Evolutionary conservation across 37 sponge, comb jelly and placozoan genomes (phyloP).

Genomic region (Haliclona indistincta): DNA sequence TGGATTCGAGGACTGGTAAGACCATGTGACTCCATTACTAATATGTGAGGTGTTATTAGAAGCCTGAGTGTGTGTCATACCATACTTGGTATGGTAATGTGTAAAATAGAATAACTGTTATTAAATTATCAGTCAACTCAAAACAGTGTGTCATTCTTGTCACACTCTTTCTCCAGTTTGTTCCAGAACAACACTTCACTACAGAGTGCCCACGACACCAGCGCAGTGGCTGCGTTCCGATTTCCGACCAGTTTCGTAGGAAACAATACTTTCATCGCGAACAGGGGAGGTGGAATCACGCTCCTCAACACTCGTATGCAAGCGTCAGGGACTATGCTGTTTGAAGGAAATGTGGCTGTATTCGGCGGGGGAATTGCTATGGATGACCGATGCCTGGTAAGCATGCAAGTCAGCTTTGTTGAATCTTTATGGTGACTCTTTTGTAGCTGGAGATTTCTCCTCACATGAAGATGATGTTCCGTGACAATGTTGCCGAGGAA

Average conservation of each 20-base stretch:
- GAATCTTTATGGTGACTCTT: background rate
- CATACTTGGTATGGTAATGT: too few relatives aligned
- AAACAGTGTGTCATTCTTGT: too few relatives aligned
- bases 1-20: conserved; percentile 59
- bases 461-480: conserved; percentile 31
- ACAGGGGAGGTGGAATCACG: conserved; percentile 73
- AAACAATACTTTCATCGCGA: conserved; percentile 42
- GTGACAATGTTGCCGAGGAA: conserved; percentile 53
- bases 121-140: too few relatives aligned
- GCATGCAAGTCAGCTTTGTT: background rate
- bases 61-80: too few relatives aligned
- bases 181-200: conserved; percentile 67
- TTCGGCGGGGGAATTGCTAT: conserved; percentile 83
- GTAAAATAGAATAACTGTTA: too few relatives aligned
- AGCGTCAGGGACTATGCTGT: conserved; percentile 36
- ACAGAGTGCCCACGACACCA: conserved; percentile 48
- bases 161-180: conserved; percentile 29
- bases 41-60: too few relatives aligned
- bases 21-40: background rate
- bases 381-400: conserved; percentile 79
- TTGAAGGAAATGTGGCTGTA: conserved; percentile 57
- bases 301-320: conserved; percentile 73
- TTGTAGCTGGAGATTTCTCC: conserved; percentile 51
- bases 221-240: conserved; percentile 78
- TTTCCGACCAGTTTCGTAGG: conserved; percentile 66